A percentile compares a stretch with the other conserved stretches of the same genome.
These are phyloP conservation scores for Rhopalosiphum maidis DNA, from an alignment of 1,140 invertebrate genomes.

Conservation along the genomic window DNA sequence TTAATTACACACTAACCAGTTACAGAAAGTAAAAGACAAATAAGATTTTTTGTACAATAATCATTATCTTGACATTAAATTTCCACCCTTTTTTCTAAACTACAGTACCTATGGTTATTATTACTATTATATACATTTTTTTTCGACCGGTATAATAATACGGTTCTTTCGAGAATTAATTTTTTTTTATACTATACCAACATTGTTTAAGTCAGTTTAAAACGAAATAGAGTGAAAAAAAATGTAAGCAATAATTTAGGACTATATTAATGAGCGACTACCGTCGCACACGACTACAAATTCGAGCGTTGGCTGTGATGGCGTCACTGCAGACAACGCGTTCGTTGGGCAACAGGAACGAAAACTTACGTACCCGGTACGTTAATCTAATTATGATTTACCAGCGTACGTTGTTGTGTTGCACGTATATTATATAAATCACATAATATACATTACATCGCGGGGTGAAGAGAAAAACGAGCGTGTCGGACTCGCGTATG, in stretches of 20 bases:
- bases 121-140: not conserved
- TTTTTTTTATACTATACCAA: not conserved
- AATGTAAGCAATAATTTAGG: not conserved
- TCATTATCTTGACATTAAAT: not conserved
- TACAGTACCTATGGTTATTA: not conserved
- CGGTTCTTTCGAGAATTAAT: not conserved
- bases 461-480: not conserved
- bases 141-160: not conserved
- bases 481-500: conserved; percentile 11
- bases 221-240: not conserved
- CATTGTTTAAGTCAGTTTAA: not conserved
- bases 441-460: not conserved
- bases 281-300: not conserved
- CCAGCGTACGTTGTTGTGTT: not conserved
- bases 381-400: conserved; percentile 36
- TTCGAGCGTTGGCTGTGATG: not conserved
- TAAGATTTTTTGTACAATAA: not conserved
- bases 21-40: not conserved
- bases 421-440: not conserved
- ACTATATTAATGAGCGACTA: conserved; percentile 25
- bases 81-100: not conserved
- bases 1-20: not conserved
- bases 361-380: not conserved
- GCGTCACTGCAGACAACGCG: conserved; percentile 8
- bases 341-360: conserved; percentile 36